Base-by-base conservation (phyloP, 1,140 invertebrate genomes). In the Mamestra configurata region DNA sequence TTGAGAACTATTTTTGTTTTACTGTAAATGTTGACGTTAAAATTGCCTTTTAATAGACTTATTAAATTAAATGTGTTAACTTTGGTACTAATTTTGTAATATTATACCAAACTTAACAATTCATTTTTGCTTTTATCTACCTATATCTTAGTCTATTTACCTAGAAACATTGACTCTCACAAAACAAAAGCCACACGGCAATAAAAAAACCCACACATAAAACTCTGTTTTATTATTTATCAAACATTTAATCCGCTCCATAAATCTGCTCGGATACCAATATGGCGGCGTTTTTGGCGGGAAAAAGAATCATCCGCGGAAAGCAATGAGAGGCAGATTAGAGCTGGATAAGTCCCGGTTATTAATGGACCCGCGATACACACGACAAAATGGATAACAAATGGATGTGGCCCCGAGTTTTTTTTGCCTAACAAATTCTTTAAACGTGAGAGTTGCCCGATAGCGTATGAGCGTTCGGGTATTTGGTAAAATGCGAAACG, bases 261-360 rank as follows among this genome's bases (percentile, higher is more conserved):
- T 93, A 94, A 94, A 94, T 94, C 92, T 91, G 84, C 82, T 88
- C 82, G 85, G 89, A 90, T 86, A 89, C 40, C 57, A 77, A 88
- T 86, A 88, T 90, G 86, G 87, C 86, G 86, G 87, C 82, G 83
- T 92, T 92, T 88, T 86, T 89, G 84, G 88, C 91, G 91, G 87
- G 90, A 88, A 92, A 93, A 93, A 94, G 90, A 93, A 92, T 93
- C 89, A 90, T 80, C 86, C 92, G 93, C 89, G 92, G 91, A 94
- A 93, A 93, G 93, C 89, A 94, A 94, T 93, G 93, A 94, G 90
- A 84, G 87, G 82, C 88, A 93, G 93, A 94, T 94, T 94, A 94
- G 91, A 88, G 85, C 79, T 77, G 88, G 91, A 92, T 92, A 93
- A 92, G 88, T 88, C 90, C 87, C 61, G 49, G 88, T 93, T 94